These are phyloP conservation scores for Brachionus paranguensis DNA, from an alignment of 1,140 invertebrate species.

Conservation along the genomic window DNA sequence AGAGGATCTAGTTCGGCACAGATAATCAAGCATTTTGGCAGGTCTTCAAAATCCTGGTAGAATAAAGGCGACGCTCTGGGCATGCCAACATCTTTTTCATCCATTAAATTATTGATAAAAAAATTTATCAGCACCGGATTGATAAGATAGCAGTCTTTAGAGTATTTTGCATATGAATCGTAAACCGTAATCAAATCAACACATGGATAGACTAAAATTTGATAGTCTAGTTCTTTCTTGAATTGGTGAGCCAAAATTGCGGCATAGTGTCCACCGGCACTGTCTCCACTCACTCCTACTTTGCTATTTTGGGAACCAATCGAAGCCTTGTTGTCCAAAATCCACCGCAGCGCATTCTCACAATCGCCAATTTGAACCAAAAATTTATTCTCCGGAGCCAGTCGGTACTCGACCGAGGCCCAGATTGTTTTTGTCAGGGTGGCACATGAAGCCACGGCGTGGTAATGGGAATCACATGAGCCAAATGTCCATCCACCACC, in stretches of 20 bases:
- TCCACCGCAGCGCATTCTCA: background rate
- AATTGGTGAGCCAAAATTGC: slow-evolving; percentile 29
- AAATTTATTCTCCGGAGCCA: slow-evolving; percentile 28
- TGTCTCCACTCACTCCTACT: slow-evolving; percentile 14
- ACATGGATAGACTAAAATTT: slow-evolving; percentile 36
- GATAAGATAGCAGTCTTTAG: background rate
- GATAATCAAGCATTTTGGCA: slow-evolving; percentile 28
- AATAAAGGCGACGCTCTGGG: slow-evolving; percentile 12
- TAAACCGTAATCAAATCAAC: background rate
- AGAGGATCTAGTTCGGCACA: slow-evolving; percentile 1
- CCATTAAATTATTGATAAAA: slow-evolving; percentile 17
- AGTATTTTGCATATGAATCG: background rate
- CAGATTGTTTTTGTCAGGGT: background rate
- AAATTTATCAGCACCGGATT: slow-evolving; percentile 2
- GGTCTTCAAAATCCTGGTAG: background rate
- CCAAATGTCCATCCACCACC: slow-evolving; percentile 37
- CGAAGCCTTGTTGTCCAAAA: background rate
- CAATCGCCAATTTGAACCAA: background rate
- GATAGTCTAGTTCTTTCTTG: background rate
- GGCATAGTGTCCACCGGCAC: slow-evolving; percentile 26
- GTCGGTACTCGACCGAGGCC: slow-evolving; percentile 23
- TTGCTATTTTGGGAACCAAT: background rate
- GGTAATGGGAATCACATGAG: background rate
- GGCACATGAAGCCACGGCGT: background rate
- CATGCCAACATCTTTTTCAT: background rate